A percentile compares a stretch with the other conserved stretches of the same genome.
Evolutionary conservation across 1,140 invertebrate genomes (phyloP).

Genomic region (Gonatopus flavifemur): DNA sequence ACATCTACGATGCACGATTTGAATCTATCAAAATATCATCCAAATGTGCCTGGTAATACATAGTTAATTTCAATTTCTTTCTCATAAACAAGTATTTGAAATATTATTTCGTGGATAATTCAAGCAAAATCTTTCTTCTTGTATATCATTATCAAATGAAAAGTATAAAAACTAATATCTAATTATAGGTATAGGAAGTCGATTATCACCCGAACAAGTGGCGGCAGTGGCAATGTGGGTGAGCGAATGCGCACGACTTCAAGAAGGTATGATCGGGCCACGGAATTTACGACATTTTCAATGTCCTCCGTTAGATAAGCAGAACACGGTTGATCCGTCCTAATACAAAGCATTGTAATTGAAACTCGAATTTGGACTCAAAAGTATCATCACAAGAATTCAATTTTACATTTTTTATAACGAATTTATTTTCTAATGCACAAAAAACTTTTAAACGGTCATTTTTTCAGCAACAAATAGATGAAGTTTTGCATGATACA

Average conservation of each 20-base stretch:
- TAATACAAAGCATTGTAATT: neutral
- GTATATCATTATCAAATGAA: neutral
- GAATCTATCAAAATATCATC: constrained; percentile 25
- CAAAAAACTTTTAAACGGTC: too few relatives aligned
- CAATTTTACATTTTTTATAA: neutral
- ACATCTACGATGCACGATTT: neutral
- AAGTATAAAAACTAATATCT: neutral
- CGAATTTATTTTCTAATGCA: too few relatives aligned
- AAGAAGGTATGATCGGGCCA: constrained; percentile 53
- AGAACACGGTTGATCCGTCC: constrained; percentile 17
- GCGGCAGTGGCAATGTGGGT: constrained; percentile 48
- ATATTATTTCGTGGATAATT: neutral
- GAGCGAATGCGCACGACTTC: constrained; percentile 48
- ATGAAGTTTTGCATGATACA: too few relatives aligned
- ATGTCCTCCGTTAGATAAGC: constrained; percentile 45
- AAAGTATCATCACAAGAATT: neutral
- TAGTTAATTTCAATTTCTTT: neutral
- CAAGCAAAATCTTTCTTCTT: neutral
- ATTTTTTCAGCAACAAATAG: too few relatives aligned
- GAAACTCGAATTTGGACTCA: neutral
- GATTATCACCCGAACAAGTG: constrained; percentile 42
- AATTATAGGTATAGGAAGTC: constrained; percentile 46
- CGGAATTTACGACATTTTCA: constrained; percentile 51
- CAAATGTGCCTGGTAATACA: constrained; percentile 42
- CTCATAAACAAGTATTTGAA: neutral